A percentile compares a stretch with the other conserved stretches of the same genome.
Conservation (phyloP, 2,113 vertebrate species). For the Xenopus tropicalis region UCB_Xtro_10.0 CM004444.2:87176501-87177000, state of each 20-base stretch:
- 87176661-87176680: conserved; percentile 29
- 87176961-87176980: too few relatives aligned
- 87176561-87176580: conserved; percentile 39
- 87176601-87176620: conserved; percentile 2
- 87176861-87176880: too few relatives aligned
- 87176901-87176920: too few relatives aligned
- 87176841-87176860: too few relatives aligned
- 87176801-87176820: conserved; percentile 11
- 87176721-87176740: conserved; percentile 25
- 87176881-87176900: too few relatives aligned
- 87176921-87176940: too few relatives aligned
- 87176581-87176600: conserved; percentile 28
- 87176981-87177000: too few relatives aligned
- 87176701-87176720: conserved; percentile 27
- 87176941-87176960: too few relatives aligned
- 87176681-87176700: conserved; percentile 31
- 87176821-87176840: background rate
- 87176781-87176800: conserved; percentile 16
- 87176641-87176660: conserved; percentile 7
- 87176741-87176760: conserved; percentile 35
- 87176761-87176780: conserved; percentile 31
- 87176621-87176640: conserved; percentile 13
- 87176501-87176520: conserved; percentile 44
- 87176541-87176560: conserved; percentile 31
- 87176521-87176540: conserved; percentile 28